Percentiles rank a stretch among this genome's conserved stretches.
phyloP scores from a whole-genome alignment of 2,888 invertebrate species.

The Barypeithes pellucidus region DNA sequence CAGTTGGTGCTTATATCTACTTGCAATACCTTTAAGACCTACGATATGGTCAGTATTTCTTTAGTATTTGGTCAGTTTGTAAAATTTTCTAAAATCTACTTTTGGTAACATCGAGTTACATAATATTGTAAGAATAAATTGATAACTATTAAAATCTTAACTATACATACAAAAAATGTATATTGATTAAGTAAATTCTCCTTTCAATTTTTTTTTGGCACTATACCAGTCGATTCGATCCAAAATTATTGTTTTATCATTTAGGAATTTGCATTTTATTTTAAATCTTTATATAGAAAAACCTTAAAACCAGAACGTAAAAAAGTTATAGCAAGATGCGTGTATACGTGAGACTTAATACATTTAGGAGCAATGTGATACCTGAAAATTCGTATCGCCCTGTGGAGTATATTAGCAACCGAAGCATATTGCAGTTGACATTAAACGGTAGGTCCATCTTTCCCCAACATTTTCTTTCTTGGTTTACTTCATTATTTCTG shows the following conservation, averaged over 20 bases:
- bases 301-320: neutral
- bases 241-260: constrained; percentile 33
- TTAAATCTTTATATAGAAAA: neutral
- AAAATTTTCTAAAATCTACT: constrained; percentile 62
- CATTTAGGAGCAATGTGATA: neutral
- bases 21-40: constrained; percentile 35
- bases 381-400: no score
- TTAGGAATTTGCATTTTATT: constrained; percentile 30
- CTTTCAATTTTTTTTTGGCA: constrained; percentile 39
- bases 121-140: constrained; percentile 23
- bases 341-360: neutral
- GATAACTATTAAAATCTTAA: constrained; percentile 28
- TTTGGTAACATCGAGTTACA: constrained; percentile 52
- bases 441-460: no score
- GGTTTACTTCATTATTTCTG: no score
- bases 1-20: constrained; percentile 27
- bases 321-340: neutral
- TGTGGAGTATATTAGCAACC: no score
- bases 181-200: constrained; percentile 30
- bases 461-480: no score
- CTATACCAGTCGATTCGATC: constrained; percentile 37
- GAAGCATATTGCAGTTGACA: no score
- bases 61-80: constrained; percentile 61
- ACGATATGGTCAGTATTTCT: constrained; percentile 49
- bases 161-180: constrained; percentile 23